Evolutionary conservation across 2,113 vertebrate genomes (phyloP).

Genomic region (Solea solea): DNA sequence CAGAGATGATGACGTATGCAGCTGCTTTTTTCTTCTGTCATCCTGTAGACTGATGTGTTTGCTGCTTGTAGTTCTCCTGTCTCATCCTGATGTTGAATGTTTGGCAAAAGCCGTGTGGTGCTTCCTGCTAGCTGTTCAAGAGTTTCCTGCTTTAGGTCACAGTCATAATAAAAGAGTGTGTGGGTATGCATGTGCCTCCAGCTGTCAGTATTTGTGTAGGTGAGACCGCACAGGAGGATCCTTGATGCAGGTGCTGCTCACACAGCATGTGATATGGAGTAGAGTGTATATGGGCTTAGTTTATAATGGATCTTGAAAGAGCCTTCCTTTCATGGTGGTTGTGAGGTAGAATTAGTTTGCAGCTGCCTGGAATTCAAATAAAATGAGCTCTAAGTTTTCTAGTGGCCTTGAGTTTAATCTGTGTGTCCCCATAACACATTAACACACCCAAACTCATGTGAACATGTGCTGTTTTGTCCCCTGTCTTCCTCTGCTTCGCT

Average conservation of each 20-base stretch:
- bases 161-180: conserved; percentile 41
- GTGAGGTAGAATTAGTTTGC: conserved; percentile 33
- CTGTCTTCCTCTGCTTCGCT: conserved; percentile 84
- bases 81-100: conserved; percentile 12
- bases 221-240: conserved; percentile 46
- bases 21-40: not conserved
- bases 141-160: conserved; percentile 46
- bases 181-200: conserved; percentile 13
- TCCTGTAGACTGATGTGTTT: conserved; percentile 28
- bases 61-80: not conserved
- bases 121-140: conserved; percentile 24
- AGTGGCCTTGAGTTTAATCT: conserved; percentile 18
- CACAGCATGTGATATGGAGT: conserved; percentile 5
- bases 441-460: conserved; percentile 55
- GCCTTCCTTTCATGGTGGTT: conserved; percentile 27
- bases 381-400: not conserved
- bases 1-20: conserved; percentile 62
- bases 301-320: conserved; percentile 36
- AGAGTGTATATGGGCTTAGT: conserved; percentile 39
- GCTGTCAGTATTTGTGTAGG: conserved; percentile 37
- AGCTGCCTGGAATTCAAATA: conserved; percentile 33
- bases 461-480: conserved; percentile 80
- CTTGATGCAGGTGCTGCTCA: conserved; percentile 53
- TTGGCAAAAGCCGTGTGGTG: not conserved
- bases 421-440: conserved; percentile 30